These are phyloP conservation scores for Macrotus californicus DNA, from an alignment of 2,113 vertebrate genomes.

Conservation along the genomic window DNA sequence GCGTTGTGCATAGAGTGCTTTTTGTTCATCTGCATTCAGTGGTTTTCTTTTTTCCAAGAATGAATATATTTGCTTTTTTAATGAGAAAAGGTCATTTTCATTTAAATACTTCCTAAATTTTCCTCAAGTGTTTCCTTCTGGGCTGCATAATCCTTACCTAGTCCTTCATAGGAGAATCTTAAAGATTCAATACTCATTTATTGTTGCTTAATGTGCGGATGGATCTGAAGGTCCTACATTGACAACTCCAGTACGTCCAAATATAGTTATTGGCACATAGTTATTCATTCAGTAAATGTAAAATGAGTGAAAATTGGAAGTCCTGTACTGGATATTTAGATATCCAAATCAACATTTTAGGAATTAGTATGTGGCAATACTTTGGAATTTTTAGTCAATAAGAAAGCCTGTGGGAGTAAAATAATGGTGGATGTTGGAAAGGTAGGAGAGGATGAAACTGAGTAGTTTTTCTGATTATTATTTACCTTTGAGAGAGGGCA, in stretches of 20 bases:
- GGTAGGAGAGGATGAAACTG: not conserved
- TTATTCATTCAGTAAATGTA: not conserved
- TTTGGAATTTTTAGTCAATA: not conserved
- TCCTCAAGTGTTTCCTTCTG: not conserved
- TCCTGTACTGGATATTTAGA: no score
- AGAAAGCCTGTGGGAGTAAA: not conserved
- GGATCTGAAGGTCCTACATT: not conserved
- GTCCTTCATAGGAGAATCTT: not conserved
- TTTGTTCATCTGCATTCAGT: not conserved
- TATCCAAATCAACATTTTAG: not conserved
- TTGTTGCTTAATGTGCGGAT: not conserved
- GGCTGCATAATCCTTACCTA: not conserved
- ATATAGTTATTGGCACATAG: not conserved
- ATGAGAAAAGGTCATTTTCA: not conserved
- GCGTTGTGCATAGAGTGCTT: not conserved
- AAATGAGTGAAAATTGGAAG: not conserved
- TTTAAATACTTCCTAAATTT: not conserved
- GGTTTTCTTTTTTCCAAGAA: not conserved
- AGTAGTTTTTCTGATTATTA: not conserved
- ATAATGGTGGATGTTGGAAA: not conserved
- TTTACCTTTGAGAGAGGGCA: not conserved
- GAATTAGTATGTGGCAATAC: not conserved
- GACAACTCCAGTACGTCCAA: not conserved
- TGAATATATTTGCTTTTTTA: conserved; percentile 2
- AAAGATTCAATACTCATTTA: not conserved